Evolutionary conservation across 2,113 vertebrate species (phyloP).

Genomic region (Percopsis transmontana): DNA sequence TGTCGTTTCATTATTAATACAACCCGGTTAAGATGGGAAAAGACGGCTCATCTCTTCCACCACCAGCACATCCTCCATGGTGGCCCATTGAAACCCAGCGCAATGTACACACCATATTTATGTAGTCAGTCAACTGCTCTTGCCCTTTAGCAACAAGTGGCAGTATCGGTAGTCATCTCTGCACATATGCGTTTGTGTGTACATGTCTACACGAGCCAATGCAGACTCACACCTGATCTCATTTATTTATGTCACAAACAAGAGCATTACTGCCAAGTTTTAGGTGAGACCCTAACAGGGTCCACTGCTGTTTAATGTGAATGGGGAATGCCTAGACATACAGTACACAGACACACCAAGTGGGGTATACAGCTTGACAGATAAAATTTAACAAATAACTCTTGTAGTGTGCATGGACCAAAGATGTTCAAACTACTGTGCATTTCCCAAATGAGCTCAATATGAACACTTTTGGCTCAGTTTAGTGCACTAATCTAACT

Average conservation of each 20-base stretch:
- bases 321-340: too few species aligned
- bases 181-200: background rate
- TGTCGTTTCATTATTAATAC: constrained; percentile 63
- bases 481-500: constrained; percentile 28
- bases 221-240: background rate
- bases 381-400: background rate
- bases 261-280: too few species aligned
- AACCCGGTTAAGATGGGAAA: constrained; percentile 32
- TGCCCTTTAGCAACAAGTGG: background rate
- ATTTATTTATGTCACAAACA: too few species aligned
- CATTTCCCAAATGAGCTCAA: background rate
- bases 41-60: constrained; percentile 18
- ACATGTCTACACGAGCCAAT: background rate
- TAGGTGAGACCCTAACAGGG: background rate
- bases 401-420: background rate
- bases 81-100: constrained; percentile 31
- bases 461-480: constrained; percentile 1
- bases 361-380: constrained; percentile 1
- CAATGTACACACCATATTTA: constrained; percentile 39
- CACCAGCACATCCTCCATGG: constrained; percentile 30
- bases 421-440: background rate
- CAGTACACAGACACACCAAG: constrained; percentile 9
- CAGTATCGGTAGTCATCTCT: background rate
- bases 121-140: constrained; percentile 29
- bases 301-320: background rate